Percentiles rank a stretch among this genome's conserved stretches.
These are phyloP conservation scores for Pipistrellus pipistrellus DNA, from an alignment of 2,797 vertebrate genomes.

Conservation along the genomic window DNA sequence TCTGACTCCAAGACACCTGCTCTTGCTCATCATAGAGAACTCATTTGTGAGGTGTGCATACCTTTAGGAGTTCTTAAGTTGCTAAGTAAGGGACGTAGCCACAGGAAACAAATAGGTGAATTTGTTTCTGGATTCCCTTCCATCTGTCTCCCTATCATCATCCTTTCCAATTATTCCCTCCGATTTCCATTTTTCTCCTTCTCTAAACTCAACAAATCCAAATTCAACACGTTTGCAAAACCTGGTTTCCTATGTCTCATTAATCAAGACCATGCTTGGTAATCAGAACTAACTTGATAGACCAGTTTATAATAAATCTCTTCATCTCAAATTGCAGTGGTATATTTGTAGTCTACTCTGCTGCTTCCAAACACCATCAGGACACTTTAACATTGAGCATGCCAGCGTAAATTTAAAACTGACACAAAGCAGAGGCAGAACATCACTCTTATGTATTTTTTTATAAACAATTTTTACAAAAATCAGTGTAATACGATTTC, in stretches of 20 bases:
- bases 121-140: slow-evolving; percentile 45
- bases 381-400: background rate
- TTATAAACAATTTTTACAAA: slow-evolving; percentile 43
- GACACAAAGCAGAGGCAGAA: slow-evolving; percentile 46
- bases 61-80: background rate
- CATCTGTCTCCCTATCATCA: background rate
- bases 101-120: background rate
- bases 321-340: slow-evolving; percentile 24
- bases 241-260: background rate
- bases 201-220: slow-evolving; percentile 28
- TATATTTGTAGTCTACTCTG: background rate
- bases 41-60: background rate
- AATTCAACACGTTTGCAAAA: slow-evolving; percentile 44
- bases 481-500: background rate
- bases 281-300: slow-evolving; percentile 20
- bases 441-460: slow-evolving; percentile 13
- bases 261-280: background rate
- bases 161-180: background rate
- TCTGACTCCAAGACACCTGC: background rate
- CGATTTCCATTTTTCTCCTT: slow-evolving; percentile 35
- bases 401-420: background rate
- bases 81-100: background rate
- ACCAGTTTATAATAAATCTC: slow-evolving; percentile 34
- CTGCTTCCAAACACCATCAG: background rate
- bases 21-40: background rate